phyloP scores from a whole-genome alignment of 2,113 vertebrate genomes.

The Alethe castanea region DNA sequence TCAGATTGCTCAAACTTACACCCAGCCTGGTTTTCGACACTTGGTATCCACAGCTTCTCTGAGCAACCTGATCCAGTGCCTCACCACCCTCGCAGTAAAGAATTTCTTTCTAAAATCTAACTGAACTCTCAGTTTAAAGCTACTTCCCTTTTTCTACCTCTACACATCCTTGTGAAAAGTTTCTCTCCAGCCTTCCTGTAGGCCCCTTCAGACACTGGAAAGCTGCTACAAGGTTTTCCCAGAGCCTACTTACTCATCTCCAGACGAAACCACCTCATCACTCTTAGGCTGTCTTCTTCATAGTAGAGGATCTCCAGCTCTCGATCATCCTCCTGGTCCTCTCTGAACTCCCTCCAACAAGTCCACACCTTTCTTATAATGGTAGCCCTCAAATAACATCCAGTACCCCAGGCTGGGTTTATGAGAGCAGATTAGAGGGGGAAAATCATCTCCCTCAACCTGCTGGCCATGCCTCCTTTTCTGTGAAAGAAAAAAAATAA shows the following conservation, averaged over 20 bases:
- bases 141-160: not conserved
- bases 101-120: not conserved
- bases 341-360: not conserved
- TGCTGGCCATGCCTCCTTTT: not conserved
- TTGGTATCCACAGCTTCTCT: not conserved
- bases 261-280: not conserved
- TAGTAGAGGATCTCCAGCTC: not conserved
- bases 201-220: not conserved
- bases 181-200: not conserved
- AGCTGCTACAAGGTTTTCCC: not conserved
- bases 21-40: not conserved
- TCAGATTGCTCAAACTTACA: not conserved
- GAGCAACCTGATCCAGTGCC: not conserved
- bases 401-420: too few species aligned
- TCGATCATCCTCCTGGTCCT: not conserved
- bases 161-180: not conserved
- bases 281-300: not conserved
- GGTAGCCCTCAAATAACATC: not conserved
- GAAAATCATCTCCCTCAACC: not conserved
- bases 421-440: not conserved
- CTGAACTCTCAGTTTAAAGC: not conserved
- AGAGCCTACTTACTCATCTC: too few species aligned
- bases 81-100: not conserved
- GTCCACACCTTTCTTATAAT: not conserved
- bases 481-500: not conserved